phyloP scores from a whole-genome alignment of 2,113 vertebrate genomes.

The Neolamprologus devosi region DNA sequence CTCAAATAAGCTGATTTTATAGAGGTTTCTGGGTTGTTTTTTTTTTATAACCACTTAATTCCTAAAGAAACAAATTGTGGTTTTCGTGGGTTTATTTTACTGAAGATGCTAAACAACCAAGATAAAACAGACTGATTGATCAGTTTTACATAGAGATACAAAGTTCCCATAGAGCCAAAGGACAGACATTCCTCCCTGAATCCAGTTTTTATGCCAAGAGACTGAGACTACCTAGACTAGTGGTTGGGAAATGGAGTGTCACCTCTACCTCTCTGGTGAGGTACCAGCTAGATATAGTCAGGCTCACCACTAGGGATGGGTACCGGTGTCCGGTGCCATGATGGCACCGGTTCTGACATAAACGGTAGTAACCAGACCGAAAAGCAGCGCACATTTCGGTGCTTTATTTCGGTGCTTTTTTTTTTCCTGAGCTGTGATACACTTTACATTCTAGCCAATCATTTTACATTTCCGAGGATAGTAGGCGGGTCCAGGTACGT shows the following conservation, averaged over 20 bases:
- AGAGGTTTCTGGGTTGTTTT: fast-evolving
- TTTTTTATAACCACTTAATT: background rate
- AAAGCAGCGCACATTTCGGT: too few species aligned
- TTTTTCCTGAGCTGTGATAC: too few species aligned
- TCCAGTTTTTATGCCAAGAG: background rate
- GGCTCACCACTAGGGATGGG: background rate
- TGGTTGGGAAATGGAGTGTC: background rate
- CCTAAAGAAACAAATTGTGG: background rate
- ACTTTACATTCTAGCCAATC: too few species aligned
- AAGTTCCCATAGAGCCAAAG: fast-evolving
- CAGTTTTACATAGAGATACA: background rate
- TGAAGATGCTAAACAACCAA: background rate
- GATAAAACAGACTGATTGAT: background rate
- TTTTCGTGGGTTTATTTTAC: fast-evolving
- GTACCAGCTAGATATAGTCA: background rate
- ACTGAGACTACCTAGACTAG: background rate
- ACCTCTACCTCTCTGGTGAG: background rate
- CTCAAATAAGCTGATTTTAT: background rate
- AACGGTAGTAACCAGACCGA: too few species aligned
- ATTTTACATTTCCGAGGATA: too few species aligned
- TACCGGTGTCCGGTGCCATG: too few species aligned
- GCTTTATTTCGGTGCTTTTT: too few species aligned
- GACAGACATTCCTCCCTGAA: background rate
- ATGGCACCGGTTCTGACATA: too few species aligned
- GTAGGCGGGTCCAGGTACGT: too few species aligned